Percentiles rank a stretch among this genome's conserved stretches.
Conservation (phyloP, 2,888 invertebrate species). For the Apotomis capreana region DNA sequence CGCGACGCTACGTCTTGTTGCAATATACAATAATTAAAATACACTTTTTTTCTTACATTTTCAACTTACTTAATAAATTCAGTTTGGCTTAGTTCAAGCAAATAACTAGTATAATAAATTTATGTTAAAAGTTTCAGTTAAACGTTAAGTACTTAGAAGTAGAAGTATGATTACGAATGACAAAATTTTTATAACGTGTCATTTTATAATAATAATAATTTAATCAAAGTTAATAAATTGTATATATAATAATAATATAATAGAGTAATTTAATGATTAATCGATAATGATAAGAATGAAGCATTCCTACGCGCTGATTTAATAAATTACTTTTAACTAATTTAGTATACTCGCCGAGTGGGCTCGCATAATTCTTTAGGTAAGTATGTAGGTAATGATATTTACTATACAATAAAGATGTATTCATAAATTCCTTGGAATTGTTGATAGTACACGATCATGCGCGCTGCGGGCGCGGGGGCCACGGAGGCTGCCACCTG, state of each 20-base stretch:
- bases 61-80: constrained; percentile 84
- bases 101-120: constrained; percentile 84
- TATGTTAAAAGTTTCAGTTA: constrained; percentile 83
- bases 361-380: constrained; percentile 74
- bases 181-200: constrained; percentile 83
- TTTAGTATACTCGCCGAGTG: constrained; percentile 84
- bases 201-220: constrained; percentile 83
- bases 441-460: constrained; percentile 74
- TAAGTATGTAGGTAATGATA: constrained; percentile 78
- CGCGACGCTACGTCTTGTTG: constrained; percentile 60
- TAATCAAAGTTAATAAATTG: constrained; percentile 84
- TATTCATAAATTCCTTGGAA: constrained; percentile 76
- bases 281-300: constrained; percentile 84
- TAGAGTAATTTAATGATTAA: constrained; percentile 84
- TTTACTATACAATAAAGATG: constrained; percentile 77
- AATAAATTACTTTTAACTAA: constrained; percentile 86
- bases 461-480: constrained; percentile 64
- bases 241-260: constrained; percentile 84
- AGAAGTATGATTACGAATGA: constrained; percentile 84
- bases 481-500: constrained; percentile 62
- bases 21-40: constrained; percentile 83
- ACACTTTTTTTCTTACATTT: constrained; percentile 81
- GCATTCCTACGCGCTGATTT: constrained; percentile 84
- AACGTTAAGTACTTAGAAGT: constrained; percentile 82
- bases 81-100: constrained; percentile 84